These are phyloP conservation scores for Ascaphus truei DNA, from an alignment of 2,113 vertebrate genomes.

Conservation along the genomic window DNA sequence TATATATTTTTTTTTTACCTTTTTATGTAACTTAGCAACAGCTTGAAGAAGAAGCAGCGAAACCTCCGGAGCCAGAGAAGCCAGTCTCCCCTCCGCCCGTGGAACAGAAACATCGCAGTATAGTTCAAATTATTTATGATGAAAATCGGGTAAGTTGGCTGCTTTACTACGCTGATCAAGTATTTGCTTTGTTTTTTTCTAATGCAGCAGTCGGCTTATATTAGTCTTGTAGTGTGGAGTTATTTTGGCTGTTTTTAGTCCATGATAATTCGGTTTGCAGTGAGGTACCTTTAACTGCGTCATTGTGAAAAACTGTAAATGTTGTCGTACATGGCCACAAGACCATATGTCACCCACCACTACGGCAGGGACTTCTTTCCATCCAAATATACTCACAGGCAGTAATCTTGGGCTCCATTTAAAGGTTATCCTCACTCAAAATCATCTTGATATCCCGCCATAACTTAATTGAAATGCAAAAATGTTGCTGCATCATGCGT, in stretches of 20 bases:
- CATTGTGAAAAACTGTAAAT: not conserved
- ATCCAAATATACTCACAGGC: no score
- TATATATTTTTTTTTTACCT: slow-evolving; percentile 39
- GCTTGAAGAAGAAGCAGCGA: slow-evolving; percentile 96
- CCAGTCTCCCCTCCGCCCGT: slow-evolving; percentile 94
- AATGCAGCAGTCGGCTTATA: slow-evolving; percentile 10
- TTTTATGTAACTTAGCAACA: slow-evolving; percentile 88
- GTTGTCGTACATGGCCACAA: no score
- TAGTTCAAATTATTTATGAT: slow-evolving; percentile 98
- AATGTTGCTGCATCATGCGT: no score
- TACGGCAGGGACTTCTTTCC: no score
- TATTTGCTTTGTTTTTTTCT: not conserved
- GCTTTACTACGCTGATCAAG: not conserved
- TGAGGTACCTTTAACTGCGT: not conserved
- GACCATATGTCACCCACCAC: no score
- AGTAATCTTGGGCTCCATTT: no score
- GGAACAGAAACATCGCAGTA: slow-evolving; percentile 97
- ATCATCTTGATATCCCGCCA: no score
- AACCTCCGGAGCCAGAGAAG: slow-evolving; percentile 93
- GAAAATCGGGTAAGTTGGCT: slow-evolving; percentile 83
- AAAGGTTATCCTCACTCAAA: no score
- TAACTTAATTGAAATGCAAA: no score
- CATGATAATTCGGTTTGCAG: no score
- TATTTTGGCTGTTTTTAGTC: slow-evolving; percentile 1
- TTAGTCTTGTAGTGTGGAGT: no score